phyloP scores from a whole-genome alignment of 2,113 vertebrate species.

The Glaucidium brasilianum region DNA sequence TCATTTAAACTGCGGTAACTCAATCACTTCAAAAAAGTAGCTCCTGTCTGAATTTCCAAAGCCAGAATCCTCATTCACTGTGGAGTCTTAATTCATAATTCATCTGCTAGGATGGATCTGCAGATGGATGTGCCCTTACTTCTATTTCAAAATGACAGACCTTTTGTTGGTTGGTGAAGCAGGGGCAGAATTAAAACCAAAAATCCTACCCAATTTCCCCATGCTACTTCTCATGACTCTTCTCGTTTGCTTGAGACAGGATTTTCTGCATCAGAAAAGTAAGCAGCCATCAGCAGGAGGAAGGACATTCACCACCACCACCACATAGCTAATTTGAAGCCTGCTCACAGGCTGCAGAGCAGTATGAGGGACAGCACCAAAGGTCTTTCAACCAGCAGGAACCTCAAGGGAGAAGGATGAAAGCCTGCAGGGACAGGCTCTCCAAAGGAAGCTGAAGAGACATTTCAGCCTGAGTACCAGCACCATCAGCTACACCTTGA shows the following conservation, averaged over 20 bases:
- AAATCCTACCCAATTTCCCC: neutral
- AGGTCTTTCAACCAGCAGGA: neutral
- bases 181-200: neutral
- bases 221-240: neutral
- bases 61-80: neutral
- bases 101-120: neutral
- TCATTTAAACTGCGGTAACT: neutral
- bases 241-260: neutral
- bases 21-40: neutral
- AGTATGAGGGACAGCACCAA: too few species aligned
- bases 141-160: neutral
- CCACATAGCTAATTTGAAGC: fast-evolving
- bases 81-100: neutral
- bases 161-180: neutral
- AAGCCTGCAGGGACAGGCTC: neutral
- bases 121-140: neutral
- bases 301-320: neutral
- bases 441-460: neutral
- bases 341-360: neutral
- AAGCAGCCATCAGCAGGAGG: neutral
- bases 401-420: neutral
- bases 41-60: neutral
- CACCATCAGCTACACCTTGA: neutral
- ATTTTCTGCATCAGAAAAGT: neutral
- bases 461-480: neutral